Evolutionary conservation across 1,140 invertebrate genomes (phyloP), one percentile per base, ranked within the genome.

Genomic region (Ceratosolen solmsi): DNA sequence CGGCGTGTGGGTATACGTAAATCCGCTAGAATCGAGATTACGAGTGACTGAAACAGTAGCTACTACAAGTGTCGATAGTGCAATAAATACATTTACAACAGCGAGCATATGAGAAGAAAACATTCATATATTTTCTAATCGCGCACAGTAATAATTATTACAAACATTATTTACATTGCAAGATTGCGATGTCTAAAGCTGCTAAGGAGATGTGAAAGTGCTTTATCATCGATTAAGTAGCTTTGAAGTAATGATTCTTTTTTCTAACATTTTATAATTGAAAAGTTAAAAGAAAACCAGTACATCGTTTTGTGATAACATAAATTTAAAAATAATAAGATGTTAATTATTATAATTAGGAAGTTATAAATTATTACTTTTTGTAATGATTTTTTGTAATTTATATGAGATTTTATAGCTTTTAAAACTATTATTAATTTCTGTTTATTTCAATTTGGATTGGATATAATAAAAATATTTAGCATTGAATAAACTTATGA

Each of bases 1-100:
- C 27, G 90, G 90, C 75, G 87, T 88, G 11, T 92, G 91, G 91
- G 81, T 88, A 30, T 92, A 91, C 72, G 83, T 86, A 56, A 82
- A 77, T 63, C 90, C 90, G 56, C 87, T 92, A 71, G 84, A 85
- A 75, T 86, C 87, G 46, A 90, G 91, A 88, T 84, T 90, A 80
- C 71, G 84, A 74, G 68, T 70, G 9, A 82, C 85, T 41, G 84
- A 88, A 82, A 51, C 73, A 54, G 54, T 20, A 38, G 33, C 71
- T 1, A 84, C 38, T 11, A 77, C 58, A 4, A 56, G 41, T 30
- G 15, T 8, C 36, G 71, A 78, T 7, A 46, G 27, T 33, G 38
- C 70, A 17, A 9, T 51, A 41, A 71, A 79, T 20, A 22, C 30
- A 56, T 78, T 68, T 8, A 7, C n/a, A 22, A n/a, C 38, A 30